phyloP scores from a whole-genome alignment of 2,888 invertebrate genomes.

The Cheilosia scutellata region DNA sequence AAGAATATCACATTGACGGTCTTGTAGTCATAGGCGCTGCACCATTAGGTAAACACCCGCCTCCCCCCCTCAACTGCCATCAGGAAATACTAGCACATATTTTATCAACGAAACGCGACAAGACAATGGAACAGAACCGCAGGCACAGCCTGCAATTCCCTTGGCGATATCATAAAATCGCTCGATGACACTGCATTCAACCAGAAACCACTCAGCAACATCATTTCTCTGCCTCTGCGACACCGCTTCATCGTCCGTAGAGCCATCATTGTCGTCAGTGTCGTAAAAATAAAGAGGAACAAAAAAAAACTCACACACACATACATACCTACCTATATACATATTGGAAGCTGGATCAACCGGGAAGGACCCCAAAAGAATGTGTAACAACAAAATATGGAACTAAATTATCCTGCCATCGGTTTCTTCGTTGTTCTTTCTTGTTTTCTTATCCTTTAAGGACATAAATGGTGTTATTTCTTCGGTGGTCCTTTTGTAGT shows the following conservation, averaged over 20 bases:
- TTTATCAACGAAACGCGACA: conserved; percentile 53
- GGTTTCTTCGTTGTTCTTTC: conserved; percentile 54
- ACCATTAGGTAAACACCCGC: conserved; percentile 12
- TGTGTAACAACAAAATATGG: conserved; percentile 70
- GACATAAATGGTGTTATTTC: conserved; percentile 53
- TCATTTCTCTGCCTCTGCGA: conserved; percentile 44
- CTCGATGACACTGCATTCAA: conserved; percentile 75
- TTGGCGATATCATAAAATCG: conserved; percentile 69
- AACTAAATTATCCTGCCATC: conserved; percentile 70
- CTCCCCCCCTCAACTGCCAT: background rate
- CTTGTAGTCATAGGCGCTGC: conserved; percentile 27
- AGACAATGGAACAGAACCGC: conserved; percentile 49
- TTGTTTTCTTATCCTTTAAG: conserved; percentile 70
- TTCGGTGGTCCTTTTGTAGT: conserved; percentile 41
- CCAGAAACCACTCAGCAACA: conserved; percentile 73
- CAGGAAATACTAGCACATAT: conserved; percentile 51
- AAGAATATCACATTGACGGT: conserved; percentile 23
- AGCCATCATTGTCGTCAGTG: conserved; percentile 61
- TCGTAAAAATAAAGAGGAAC: conserved; percentile 40
- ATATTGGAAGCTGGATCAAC: conserved; percentile 65
- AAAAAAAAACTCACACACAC: background rate
- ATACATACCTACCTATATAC: background rate
- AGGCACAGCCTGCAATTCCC: conserved; percentile 68
- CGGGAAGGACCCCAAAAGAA: conserved; percentile 41
- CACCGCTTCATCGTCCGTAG: conserved; percentile 42